These are phyloP conservation scores for Mongoloraphidia duomilia DNA, from an alignment of 2,888 invertebrate genomes.

Conservation along the genomic window DNA sequence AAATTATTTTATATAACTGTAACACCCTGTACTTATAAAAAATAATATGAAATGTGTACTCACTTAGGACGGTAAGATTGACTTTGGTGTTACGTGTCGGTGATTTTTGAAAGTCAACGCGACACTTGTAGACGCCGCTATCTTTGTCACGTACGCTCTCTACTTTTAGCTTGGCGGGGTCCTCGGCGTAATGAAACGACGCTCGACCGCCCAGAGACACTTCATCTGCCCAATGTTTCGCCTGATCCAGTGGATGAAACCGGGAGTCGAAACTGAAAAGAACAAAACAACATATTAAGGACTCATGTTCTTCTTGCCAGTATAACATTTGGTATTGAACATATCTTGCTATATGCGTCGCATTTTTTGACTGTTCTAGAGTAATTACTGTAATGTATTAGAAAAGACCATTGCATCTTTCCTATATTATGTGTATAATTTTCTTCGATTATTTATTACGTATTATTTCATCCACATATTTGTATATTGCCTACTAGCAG, in stretches of 20 bases:
- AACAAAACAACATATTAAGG: slow-evolving; percentile 4
- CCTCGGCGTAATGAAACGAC: slow-evolving; percentile 58
- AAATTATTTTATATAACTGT: too few species aligned
- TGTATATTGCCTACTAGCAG: too few species aligned
- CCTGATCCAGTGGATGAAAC: slow-evolving; percentile 54
- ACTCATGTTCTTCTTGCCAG: not conserved
- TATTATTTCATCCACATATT: too few species aligned
- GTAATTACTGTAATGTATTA: too few species aligned
- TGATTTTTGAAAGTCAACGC: slow-evolving; percentile 81
- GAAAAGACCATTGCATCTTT: too few species aligned
- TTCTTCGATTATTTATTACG: too few species aligned
- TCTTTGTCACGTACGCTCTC: slow-evolving; percentile 61
- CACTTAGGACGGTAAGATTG: slow-evolving; percentile 79
- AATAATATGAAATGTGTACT: slow-evolving; percentile 30
- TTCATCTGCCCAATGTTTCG: slow-evolving; percentile 71
- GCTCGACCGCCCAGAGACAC: slow-evolving; percentile 59
- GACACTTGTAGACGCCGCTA: slow-evolving; percentile 71
- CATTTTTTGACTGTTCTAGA: too few species aligned
- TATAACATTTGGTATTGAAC: too few species aligned
- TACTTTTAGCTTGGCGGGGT: slow-evolving; percentile 61
- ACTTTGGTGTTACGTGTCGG: slow-evolving; percentile 78
- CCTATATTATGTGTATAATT: too few species aligned
- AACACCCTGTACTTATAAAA: not conserved
- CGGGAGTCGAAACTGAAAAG: slow-evolving; percentile 55
- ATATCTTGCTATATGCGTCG: too few species aligned